Percentiles rank a stretch among this genome's conserved stretches.
These are phyloP conservation scores for Perca fluviatilis DNA, from an alignment of 2,113 vertebrate genomes.

Conservation along the genomic window DNA sequence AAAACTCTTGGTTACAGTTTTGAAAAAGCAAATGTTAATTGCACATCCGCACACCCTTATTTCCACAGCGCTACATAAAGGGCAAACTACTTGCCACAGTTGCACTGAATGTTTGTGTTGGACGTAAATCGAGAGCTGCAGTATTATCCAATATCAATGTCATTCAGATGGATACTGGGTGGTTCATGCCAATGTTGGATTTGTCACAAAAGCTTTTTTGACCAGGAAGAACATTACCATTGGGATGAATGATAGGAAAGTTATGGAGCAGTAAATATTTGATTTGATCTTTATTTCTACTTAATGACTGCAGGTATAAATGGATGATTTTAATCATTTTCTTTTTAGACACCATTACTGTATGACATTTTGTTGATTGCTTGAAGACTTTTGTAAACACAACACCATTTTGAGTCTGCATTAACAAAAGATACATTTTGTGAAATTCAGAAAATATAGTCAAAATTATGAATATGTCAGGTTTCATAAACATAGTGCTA, in stretches of 20 bases:
- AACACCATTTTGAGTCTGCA: neutral
- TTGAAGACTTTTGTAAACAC: neutral
- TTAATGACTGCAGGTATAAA: neutral
- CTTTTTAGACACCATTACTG: neutral
- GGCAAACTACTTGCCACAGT: neutral
- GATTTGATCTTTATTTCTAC: neutral
- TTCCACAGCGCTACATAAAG: neutral
- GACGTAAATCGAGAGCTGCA: neutral
- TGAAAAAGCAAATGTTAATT: neutral
- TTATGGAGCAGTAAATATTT: neutral
- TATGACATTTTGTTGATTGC: neutral
- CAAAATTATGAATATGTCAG: neutral
- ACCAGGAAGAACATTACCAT: neutral
- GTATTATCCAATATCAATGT: neutral
- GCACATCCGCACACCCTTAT: neutral
- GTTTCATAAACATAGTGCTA: neutral
- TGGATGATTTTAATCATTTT: neutral
- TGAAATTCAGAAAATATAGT: neutral
- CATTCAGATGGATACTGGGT: neutral
- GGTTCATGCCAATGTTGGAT: neutral
- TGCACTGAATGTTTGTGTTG: neutral
- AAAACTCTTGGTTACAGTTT: neutral
- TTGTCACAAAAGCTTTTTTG: conserved; percentile 1
- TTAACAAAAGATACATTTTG: neutral
- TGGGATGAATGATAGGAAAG: neutral